Evolutionary conservation across 2,888 invertebrate genomes (phyloP), one percentile per base, ranked within the genome.

Genomic region (Isotomurus palustris): DNA sequence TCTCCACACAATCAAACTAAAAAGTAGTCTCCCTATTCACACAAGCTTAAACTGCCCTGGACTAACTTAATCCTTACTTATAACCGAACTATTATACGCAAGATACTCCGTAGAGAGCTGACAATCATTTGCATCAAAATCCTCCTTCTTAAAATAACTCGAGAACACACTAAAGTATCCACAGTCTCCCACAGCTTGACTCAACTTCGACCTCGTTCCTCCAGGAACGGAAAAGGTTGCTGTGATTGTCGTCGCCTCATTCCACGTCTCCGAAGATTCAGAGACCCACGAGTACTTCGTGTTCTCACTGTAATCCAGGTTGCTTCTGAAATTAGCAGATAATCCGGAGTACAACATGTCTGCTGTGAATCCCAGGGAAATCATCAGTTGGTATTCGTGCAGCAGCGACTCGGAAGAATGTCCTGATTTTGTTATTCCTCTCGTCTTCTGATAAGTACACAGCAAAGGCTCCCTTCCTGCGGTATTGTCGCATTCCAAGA

Each of bases 401-500:
- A 24, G 24, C 10, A 36, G 17, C 12, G 32, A 12, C 36, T 51
- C 36, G 2, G 51, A 36, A 19, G 40, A 43, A 3, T 44, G 36
- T 8, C 32, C 17, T 22, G 45, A 38, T 6, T 28, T 29, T 4
- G 44, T 40, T 1, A 56, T 36, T 1, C 56, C 56, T 10, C 45
- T 43, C 1, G 6, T 51, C 45, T 45, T 56, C 3, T 44, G 19
- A 36, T 51, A 56, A 28, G 35, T 36, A 32, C 56, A 56, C 14
- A 24, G 35, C 10, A 51, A n/a, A 10, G 56, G 51, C 24, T 32
- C 43, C 5, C 21, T 21, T 1, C 56, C 49, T 35, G 22, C 25
- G 6, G 56, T 51, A 21, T 56, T 56, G 36, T 56, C 56, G 17
- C 56, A 56, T 56, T 50, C 44, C 19, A 56, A 22, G 3, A 51